Conservation (phyloP, 1,140 invertebrate species). For the Caenorhabditis inopinata region DNA sequence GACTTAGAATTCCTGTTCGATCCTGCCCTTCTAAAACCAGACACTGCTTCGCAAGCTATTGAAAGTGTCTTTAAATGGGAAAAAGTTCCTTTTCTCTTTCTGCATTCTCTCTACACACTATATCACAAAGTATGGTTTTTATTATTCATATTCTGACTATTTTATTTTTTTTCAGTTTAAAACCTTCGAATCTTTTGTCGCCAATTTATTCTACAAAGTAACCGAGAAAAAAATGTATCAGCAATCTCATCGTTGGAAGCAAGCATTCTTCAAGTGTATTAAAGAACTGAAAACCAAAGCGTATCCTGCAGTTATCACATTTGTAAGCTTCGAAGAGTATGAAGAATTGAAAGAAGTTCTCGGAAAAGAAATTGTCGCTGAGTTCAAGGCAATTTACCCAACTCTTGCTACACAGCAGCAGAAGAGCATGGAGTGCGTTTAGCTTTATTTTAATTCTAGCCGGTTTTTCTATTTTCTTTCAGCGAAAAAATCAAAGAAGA, state of each 20-base stretch:
- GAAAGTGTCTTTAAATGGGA: neutral
- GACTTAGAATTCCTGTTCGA: neutral
- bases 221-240: conserved; percentile 16
- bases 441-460: neutral
- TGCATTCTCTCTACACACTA: neutral
- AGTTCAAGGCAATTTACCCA: neutral
- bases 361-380: neutral
- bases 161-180: neutral
- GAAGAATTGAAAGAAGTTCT: neutral
- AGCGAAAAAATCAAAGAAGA: conserved; percentile 28
- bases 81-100: neutral
- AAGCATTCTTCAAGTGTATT: neutral
- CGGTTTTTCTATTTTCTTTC: too few species aligned
- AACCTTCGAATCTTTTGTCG: conserved; percentile 7
- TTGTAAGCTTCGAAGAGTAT: neutral
- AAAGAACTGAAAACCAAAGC: conserved; percentile 1
- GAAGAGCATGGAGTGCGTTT: conserved; percentile 8
- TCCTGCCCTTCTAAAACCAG: neutral
- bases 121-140: neutral
- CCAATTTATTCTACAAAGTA: neutral
- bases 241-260: conserved; percentile 5
- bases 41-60: neutral
- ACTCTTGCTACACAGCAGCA: neutral
- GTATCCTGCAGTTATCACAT: neutral
- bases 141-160: neutral